Percentiles rank a stretch among this genome's conserved stretches.
These are phyloP conservation scores for Tetragonisca angustula DNA, from an alignment of 2,888 invertebrate genomes.

Conservation along the genomic window DNA sequence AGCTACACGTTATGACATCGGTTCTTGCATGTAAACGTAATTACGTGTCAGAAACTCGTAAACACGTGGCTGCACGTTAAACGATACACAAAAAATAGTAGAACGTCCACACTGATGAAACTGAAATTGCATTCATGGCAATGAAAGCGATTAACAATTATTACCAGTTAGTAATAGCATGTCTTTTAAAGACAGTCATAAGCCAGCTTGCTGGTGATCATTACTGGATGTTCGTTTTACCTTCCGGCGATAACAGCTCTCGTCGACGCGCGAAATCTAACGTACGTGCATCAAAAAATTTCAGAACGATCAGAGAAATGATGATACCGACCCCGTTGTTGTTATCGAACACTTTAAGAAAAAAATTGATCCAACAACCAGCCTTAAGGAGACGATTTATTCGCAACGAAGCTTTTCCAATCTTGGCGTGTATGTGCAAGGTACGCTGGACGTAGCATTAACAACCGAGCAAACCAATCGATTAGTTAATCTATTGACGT, in stretches of 20 bases:
- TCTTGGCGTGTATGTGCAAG: neutral
- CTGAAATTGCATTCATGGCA: neutral
- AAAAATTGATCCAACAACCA: neutral
- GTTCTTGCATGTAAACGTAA: constrained; percentile 24
- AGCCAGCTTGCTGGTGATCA: neutral
- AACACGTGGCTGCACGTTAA: constrained; percentile 34
- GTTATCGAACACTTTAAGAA: neutral
- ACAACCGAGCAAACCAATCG: constrained; percentile 14
- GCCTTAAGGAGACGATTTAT: neutral
- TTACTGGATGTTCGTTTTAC: neutral
- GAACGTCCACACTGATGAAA: neutral
- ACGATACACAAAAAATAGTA: constrained; percentile 23
- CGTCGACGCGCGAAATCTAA: no score
- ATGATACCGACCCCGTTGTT: neutral
- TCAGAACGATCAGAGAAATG: no score
- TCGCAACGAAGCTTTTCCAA: neutral
- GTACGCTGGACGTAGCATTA: neutral
- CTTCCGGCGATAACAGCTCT: no score
- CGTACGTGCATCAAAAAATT: no score
- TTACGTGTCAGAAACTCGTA: constrained; percentile 26
- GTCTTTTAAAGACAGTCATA: neutral
- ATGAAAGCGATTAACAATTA: constrained; percentile 5
- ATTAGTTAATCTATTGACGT: constrained; percentile 36
- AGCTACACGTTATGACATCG: constrained; percentile 30
- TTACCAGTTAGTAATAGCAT: neutral